phyloP scores from a whole-genome alignment of 2,888 invertebrate species.

The Drosophila kanekoi region DNA sequence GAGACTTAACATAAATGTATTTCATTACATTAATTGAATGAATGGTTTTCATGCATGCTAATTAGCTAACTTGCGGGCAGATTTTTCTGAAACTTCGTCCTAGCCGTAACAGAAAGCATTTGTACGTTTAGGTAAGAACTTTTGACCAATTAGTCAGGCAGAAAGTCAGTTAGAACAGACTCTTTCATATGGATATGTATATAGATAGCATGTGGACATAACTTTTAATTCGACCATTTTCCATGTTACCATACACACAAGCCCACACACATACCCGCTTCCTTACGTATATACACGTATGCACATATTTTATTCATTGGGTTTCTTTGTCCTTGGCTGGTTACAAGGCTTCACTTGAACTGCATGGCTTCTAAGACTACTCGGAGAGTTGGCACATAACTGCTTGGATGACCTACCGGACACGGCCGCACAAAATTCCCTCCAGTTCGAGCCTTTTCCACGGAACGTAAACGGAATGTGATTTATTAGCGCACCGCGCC shows the following conservation, averaged over 20 bases:
- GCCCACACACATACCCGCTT: neutral
- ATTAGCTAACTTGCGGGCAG: too few relatives aligned
- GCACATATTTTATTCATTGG: slow-evolving; percentile 64
- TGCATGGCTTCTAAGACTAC: slow-evolving; percentile 22
- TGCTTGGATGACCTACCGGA: slow-evolving; percentile 38
- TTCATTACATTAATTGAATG: too few relatives aligned
- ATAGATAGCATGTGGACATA: too few relatives aligned
- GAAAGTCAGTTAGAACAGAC: too few relatives aligned
- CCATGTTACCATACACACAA: neutral
- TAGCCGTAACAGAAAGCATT: too few relatives aligned
- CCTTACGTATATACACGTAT: neutral
- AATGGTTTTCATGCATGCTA: too few relatives aligned
- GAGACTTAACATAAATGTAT: too few relatives aligned
- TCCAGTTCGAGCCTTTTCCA: slow-evolving; percentile 28
- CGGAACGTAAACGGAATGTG: slow-evolving; percentile 66
- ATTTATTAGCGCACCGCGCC: slow-evolving; percentile 65
- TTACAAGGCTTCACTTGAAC: slow-evolving; percentile 17
- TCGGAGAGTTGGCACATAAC: slow-evolving; percentile 60
- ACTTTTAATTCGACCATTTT: too few relatives aligned
- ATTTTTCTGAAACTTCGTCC: too few relatives aligned
- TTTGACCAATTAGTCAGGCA: too few relatives aligned
- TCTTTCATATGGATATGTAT: too few relatives aligned
- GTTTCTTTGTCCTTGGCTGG: slow-evolving; percentile 40
- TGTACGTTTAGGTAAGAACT: too few relatives aligned
- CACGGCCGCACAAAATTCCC: slow-evolving; percentile 26